Evolutionary conservation across 2,888 invertebrate species (phyloP), one percentile per base, ranked within the genome.

Genomic region (Drosophila neutralis): DNA sequence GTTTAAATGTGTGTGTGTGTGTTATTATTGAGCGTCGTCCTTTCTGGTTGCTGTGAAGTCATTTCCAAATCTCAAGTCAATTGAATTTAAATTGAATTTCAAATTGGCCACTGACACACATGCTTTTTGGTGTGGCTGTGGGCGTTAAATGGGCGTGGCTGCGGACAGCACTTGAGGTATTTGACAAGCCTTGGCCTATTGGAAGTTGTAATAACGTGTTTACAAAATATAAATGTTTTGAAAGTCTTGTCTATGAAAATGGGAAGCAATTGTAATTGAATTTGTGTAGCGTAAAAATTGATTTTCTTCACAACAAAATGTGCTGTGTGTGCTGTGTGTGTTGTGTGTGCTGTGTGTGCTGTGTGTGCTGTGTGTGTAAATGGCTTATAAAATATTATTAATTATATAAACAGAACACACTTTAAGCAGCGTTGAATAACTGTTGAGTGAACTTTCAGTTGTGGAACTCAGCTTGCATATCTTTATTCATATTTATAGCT

Each of bases 41-140:
- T 62, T 56, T 69, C 54, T 51, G 24, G 10, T 65, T 62, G 57
- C 74, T 77, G 71, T 59, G 63, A 78, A 73, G 70, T 77, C 69
- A 62, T 77, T 66, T 73, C 64, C 71, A 69, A 78, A 82, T 74
- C 77, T 79, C 86, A 86, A 85, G 69, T 81, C 85, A 88, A 85
- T 88, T 74, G 86, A 82, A 83, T 82, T 88, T 76, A 85, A 88
- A 85, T 85, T 85, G 85, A 85, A 83, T 85, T 88, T 83, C 80
- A 74, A 85, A 85, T 85, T 85, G 85, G 83, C 88, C 82, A 73
- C 49, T 59, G 70, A 66, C 69, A 67, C 70, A 66, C 58, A 68
- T 68, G 40, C 7, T 11, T 35, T 40, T 21, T 66, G 52, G 10
- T 15, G 49, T 24, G 49, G 38, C 10, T 0, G 35, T 38, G n/a